These are phyloP conservation scores for Glareola pratincola DNA, from an alignment of 2,113 vertebrate genomes.

Conservation along the genomic window DNA sequence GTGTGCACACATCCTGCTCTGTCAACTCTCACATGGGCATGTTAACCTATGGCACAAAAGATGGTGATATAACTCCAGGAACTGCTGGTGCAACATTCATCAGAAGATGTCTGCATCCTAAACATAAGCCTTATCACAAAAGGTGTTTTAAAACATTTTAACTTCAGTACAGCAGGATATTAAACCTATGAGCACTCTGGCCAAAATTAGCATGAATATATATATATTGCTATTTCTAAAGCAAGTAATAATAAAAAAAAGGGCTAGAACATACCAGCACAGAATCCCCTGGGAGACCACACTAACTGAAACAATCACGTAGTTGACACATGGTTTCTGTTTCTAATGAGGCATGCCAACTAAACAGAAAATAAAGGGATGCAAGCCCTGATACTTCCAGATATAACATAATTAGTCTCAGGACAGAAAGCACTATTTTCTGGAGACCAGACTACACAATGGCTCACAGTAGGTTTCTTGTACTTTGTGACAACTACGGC, in stretches of 20 bases:
- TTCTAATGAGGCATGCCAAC: background rate
- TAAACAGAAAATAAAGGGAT: background rate
- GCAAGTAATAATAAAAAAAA: background rate
- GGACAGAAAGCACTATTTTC: background rate
- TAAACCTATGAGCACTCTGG: background rate
- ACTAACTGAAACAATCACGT: background rate
- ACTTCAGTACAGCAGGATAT: background rate
- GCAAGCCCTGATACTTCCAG: background rate
- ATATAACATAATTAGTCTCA: background rate
- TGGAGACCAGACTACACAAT: background rate
- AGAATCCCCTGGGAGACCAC: background rate
- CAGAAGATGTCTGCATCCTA: background rate
- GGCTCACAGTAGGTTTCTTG: background rate
- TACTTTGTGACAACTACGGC: background rate
- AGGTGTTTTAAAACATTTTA: background rate
- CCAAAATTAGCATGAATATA: background rate
- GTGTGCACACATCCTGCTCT: background rate
- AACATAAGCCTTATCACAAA: background rate
- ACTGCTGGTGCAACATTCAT: background rate
- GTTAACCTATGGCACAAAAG: background rate
- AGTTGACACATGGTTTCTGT: background rate
- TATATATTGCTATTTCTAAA: background rate
- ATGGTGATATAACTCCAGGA: background rate
- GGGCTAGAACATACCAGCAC: background rate
- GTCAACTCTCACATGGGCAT: fast-evolving